A percentile compares a stretch with the other conserved stretches of the same genome.
These are phyloP conservation scores for Amphipyra berbera DNA, from an alignment of 2,888 invertebrate genomes.

Conservation along the genomic window DNA sequence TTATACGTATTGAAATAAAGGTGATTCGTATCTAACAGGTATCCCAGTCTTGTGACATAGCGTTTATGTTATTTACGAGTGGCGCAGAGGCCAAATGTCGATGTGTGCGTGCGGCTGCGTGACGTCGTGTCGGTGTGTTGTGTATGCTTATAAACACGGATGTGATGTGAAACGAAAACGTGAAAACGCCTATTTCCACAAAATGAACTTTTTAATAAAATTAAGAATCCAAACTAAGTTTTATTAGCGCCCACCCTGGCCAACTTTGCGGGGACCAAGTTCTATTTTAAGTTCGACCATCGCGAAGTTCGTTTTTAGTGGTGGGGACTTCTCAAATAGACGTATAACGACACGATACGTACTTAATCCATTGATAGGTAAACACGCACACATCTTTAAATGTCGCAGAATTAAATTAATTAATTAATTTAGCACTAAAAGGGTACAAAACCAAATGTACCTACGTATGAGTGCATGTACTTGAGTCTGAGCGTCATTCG, in stretches of 20 bases:
- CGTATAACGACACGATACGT: conserved; percentile 49
- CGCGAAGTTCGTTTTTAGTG: conserved; percentile 80
- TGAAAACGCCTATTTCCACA: conserved; percentile 63
- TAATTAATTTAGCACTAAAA: conserved; percentile 12
- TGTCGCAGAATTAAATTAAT: conserved; percentile 20
- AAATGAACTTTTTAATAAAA: conserved; percentile 38
- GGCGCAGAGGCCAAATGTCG: conserved; percentile 77
- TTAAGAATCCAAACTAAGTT: conserved; percentile 39
- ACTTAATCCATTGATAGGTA: conserved; percentile 69
- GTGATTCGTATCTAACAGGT: conserved; percentile 54
- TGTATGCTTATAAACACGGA: conserved; percentile 80
- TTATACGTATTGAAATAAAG: conserved; percentile 46
- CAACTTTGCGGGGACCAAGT: conserved; percentile 74
- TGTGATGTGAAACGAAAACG: conserved; percentile 67
- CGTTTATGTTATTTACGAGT: conserved; percentile 69
- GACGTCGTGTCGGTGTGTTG: conserved; percentile 83
- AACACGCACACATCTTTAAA: conserved; percentile 36
- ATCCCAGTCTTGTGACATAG: conserved; percentile 65
- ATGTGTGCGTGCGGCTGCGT: conserved; percentile 76
- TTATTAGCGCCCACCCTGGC: conserved; percentile 32
- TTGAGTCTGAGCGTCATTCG: conserved; percentile 33
- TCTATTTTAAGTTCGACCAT: conserved; percentile 84
- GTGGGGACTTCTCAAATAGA: conserved; percentile 57
- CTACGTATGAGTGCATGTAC: conserved; percentile 25
- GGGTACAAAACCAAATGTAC: neutral